Conservation (phyloP, 2,113 vertebrate genomes). For the Sphaerodactylus townsendi region DNA sequence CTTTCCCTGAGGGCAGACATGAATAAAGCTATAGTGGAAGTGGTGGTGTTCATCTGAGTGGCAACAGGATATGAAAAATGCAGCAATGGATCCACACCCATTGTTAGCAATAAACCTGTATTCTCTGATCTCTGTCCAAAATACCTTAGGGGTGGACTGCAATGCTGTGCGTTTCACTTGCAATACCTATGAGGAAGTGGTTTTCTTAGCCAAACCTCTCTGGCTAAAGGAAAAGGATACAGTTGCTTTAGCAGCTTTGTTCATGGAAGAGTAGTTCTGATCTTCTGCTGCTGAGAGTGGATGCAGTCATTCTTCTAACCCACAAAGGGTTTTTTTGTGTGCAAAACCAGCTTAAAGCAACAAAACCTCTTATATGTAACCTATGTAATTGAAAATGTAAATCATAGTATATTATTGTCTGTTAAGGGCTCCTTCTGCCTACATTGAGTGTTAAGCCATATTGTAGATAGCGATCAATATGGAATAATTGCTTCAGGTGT, state of each 20-base stretch:
- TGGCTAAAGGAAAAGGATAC: neutral
- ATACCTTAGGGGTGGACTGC: neutral
- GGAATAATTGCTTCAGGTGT: neutral
- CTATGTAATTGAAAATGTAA: neutral
- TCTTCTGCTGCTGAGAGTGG: too few relatives aligned
- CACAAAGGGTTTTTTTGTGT: neutral
- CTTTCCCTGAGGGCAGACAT: neutral
- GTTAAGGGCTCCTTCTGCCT: neutral
- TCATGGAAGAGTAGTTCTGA: neutral
- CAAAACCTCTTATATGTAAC: neutral
- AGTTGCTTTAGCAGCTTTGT: neutral
- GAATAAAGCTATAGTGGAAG: conserved; percentile 26
- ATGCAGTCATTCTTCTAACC: neutral
- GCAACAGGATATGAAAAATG: neutral
- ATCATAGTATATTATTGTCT: neutral
- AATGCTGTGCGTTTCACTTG: neutral
- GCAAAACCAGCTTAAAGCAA: neutral
- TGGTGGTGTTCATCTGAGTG: conserved; percentile 9
- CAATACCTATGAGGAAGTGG: neutral
- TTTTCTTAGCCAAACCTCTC: neutral
- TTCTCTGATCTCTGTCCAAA: neutral
- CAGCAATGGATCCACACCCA: neutral
- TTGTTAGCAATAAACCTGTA: neutral
- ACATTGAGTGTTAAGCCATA: neutral
- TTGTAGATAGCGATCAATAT: neutral